These are phyloP conservation scores for Drosophila littoralis DNA, from an alignment of 1,140 invertebrate species.

Conservation along the genomic window DNA sequence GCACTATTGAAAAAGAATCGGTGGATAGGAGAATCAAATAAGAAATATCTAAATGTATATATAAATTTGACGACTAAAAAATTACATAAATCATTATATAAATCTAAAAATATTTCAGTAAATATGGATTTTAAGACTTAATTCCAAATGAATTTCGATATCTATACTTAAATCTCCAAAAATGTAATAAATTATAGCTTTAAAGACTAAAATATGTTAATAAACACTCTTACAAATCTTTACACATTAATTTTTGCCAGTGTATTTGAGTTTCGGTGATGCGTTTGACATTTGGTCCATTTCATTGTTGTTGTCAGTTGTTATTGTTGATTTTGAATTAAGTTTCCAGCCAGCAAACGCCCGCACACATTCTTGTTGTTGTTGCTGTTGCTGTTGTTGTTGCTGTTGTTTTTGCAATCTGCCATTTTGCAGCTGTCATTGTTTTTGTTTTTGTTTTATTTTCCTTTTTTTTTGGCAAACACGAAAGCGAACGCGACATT, in stretches of 20 bases:
- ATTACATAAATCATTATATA: too few species aligned
- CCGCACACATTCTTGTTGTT: constrained; percentile 43
- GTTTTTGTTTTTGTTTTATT: constrained; percentile 36
- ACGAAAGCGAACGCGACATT: constrained; percentile 69
- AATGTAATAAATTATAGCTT: too few species aligned
- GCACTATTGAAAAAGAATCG: too few species aligned
- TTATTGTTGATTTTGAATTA: constrained; percentile 78
- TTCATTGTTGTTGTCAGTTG: constrained; percentile 46
- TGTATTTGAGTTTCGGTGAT: constrained; percentile 31
- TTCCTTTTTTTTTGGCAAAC: constrained; percentile 54
- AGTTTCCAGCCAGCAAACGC: constrained; percentile 53
- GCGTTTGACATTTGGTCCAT: not conserved
- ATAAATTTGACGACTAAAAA: too few species aligned
- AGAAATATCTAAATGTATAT: too few species aligned
- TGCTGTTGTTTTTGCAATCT: constrained; percentile 39
- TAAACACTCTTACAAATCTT: too few species aligned
- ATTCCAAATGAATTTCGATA: too few species aligned
- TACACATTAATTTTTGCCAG: constrained; percentile 12
- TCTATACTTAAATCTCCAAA: too few species aligned
- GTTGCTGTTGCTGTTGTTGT: constrained; percentile 45
- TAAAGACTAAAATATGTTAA: too few species aligned
- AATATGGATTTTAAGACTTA: too few species aligned
- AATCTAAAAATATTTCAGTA: too few species aligned
- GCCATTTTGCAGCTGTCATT: constrained; percentile 77
- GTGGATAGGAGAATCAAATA: too few species aligned